Evolutionary conservation across 2,888 invertebrate species (phyloP).

Genomic region (Mimumesa dahlbomi): DNA sequence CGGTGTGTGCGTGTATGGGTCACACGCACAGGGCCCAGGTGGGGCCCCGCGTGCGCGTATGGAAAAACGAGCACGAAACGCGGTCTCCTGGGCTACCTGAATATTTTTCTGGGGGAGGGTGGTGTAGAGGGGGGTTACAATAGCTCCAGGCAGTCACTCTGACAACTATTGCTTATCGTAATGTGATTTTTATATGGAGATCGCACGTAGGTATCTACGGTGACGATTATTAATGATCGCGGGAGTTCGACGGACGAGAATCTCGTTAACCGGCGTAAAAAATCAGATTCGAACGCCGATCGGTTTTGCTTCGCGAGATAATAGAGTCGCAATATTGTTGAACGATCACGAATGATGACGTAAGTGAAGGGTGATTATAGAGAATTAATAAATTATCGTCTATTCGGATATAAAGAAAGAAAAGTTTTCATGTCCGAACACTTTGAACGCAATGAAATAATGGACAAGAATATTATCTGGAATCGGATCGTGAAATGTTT

Average conservation of each 20-base stretch:
- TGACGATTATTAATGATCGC: conserved; percentile 73
- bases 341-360: background rate
- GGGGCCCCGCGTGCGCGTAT: conserved; percentile 72
- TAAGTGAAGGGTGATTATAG: conserved; percentile 36
- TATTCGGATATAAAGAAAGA: no score
- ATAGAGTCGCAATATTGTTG: background rate
- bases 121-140: conserved; percentile 11
- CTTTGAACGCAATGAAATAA: no score
- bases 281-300: conserved; percentile 55
- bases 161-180: conserved; percentile 74
- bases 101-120: conserved; percentile 35
- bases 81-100: conserved; percentile 68
- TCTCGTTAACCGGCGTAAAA: conserved; percentile 50
- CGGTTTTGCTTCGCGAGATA: background rate
- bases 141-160: conserved; percentile 38
- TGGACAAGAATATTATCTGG: no score
- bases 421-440: background rate
- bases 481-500: no score
- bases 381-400: conserved; percentile 31
- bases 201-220: conserved; percentile 27
- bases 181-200: conserved; percentile 76
- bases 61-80: conserved; percentile 62
- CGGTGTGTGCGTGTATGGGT: conserved; percentile 22
- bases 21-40: conserved; percentile 73
- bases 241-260: conserved; percentile 7